Percentiles rank a stretch among this genome's conserved stretches.
Evolutionary conservation across 35 echinoderm and acorn worm genomes (phyloP).

Genomic region (Ophiothrix spiculata): DNA sequence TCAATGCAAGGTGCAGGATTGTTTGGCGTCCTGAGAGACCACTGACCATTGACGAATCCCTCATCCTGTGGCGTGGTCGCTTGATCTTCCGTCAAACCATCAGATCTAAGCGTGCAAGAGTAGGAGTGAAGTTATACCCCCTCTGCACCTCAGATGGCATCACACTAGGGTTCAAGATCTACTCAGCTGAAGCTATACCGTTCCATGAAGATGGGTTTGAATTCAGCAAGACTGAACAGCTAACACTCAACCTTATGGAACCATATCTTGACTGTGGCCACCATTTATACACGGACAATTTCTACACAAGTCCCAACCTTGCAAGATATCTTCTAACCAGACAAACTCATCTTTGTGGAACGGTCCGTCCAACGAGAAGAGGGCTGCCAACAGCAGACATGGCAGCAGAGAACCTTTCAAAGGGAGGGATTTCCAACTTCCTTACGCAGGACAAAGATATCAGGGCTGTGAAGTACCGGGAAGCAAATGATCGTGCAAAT

Average conservation of each 20-base stretch:
- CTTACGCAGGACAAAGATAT: not conserved
- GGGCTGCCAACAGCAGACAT: slow-evolving; percentile 9
- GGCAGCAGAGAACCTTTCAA: slow-evolving; percentile 14
- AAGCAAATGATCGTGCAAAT: not conserved
- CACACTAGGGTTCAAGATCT: not conserved
- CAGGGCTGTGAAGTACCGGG: slow-evolving; percentile 21
- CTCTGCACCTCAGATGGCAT: slow-evolving; percentile 15
- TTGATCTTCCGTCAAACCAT: not conserved
- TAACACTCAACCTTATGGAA: slow-evolving; percentile 19
- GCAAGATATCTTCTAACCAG: slow-evolving; percentile 15
- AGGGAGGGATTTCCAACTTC: slow-evolving; percentile 23
- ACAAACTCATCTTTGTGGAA: slow-evolving; percentile 13
- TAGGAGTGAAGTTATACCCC: not conserved
- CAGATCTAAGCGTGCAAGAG: not conserved
- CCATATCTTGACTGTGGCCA: slow-evolving; percentile 14
- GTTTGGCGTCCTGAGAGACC: not conserved
- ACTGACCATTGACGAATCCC: not conserved
- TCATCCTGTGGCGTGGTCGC: not conserved
- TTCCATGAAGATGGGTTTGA: not conserved
- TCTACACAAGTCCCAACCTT: slow-evolving; percentile 20
- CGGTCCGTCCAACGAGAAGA: not conserved
- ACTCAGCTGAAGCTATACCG: not conserved
- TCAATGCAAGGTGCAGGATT: slow-evolving; percentile 21
- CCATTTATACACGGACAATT: slow-evolving; percentile 32
- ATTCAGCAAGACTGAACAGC: slow-evolving; percentile 20